Evolutionary conservation across 1,140 invertebrate species (phyloP).

Genomic region (Harpegnathos saltator): DNA sequence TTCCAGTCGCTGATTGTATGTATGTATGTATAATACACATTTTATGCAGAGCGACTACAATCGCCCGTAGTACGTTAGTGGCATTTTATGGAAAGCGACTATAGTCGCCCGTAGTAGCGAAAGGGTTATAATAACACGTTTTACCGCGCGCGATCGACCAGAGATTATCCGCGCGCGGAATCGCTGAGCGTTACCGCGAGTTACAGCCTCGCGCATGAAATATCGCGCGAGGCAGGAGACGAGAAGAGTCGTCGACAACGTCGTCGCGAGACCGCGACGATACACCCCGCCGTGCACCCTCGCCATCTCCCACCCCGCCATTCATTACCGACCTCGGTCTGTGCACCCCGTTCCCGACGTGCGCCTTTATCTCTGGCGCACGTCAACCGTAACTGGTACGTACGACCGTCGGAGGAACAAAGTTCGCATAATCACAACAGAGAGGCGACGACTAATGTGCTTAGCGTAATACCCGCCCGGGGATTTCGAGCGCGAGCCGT

Average conservation of each 20-base stretch:
- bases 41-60: no score
- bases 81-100: no score
- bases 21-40: no score
- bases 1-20: no score
- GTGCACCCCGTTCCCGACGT: background rate
- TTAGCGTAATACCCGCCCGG: constrained; percentile 72
- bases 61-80: no score
- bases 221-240: background rate
- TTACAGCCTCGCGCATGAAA: constrained; percentile 9
- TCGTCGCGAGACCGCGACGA: background rate
- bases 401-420: constrained; percentile 51
- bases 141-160: background rate
- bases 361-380: constrained; percentile 52
- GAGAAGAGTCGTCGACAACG: background rate
- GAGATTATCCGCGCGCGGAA: background rate
- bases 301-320: constrained; percentile 2
- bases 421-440: constrained; percentile 67
- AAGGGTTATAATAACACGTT: constrained; percentile 5
- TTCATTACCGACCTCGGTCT: background rate
- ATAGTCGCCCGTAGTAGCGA: no score
- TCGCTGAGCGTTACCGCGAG: background rate
- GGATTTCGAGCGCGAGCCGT: constrained; percentile 54
- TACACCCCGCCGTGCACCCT: background rate
- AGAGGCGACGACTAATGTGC: constrained; percentile 75
- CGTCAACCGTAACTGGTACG: constrained; percentile 60